A percentile compares a stretch with the other conserved stretches of the same genome.
Conservation (phyloP, 2,797 vertebrate species). For the Syndactyla subalaris region DNA sequence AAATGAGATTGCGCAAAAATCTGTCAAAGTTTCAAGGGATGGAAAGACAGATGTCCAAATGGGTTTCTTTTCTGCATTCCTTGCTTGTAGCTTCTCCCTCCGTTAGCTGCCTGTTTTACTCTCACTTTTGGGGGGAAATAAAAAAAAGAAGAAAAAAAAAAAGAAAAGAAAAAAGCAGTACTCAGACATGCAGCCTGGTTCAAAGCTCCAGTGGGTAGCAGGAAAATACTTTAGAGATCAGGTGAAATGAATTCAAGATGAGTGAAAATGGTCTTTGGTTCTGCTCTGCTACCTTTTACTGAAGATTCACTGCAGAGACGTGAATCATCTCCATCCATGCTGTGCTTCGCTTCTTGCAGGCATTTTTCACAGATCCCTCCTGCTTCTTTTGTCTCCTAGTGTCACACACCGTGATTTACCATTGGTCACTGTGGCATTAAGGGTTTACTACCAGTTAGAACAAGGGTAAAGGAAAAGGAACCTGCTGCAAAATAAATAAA, state of each 20-base stretch:
- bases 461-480: not conserved
- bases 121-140: not conserved
- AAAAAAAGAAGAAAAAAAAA: not conserved
- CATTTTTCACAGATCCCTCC: slow-evolving; percentile 63
- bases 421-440: slow-evolving; percentile 60
- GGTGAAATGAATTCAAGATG: slow-evolving; percentile 68
- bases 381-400: slow-evolving; percentile 60
- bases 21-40: not conserved
- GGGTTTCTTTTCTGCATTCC: not conserved
- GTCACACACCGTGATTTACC: slow-evolving; percentile 47
- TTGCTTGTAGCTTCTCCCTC: not conserved
- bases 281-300: slow-evolving; percentile 74
- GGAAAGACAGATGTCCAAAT: not conserved
- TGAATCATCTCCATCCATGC: slow-evolving; percentile 66
- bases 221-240: slow-evolving; percentile 63
- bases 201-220: slow-evolving; percentile 56
- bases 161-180: not conserved
- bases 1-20: slow-evolving; percentile 9
- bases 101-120: not conserved
- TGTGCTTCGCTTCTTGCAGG: slow-evolving; percentile 34
- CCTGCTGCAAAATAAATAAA: not conserved
- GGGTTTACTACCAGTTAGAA: slow-evolving; percentile 20
- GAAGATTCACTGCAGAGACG: slow-evolving; percentile 68
- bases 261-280: slow-evolving; percentile 67
- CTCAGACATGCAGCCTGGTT: slow-evolving; percentile 17